Base-by-base conservation (phyloP, 2,888 invertebrate genomes). In the Drosophila histrio region DNA sequence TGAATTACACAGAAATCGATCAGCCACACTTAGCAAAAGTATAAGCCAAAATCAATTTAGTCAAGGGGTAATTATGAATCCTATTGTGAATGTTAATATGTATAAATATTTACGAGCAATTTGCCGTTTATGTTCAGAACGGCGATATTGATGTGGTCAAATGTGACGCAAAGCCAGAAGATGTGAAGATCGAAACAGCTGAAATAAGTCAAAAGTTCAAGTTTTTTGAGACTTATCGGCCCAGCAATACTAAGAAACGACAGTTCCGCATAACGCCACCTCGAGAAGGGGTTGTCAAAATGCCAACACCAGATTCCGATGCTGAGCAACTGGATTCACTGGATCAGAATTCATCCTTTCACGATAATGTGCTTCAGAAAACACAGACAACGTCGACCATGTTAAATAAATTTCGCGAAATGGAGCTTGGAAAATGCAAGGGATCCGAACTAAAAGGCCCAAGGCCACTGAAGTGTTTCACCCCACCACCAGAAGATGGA, bases 191-290 rank as follows among this genome's bases (percentile, higher is more conserved):
- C 60, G 94, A 95, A 92, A 96, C 97, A 0, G 95, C 96, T 0
- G 97, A 97, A 91, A 95, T 97, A 79, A 95, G 96, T 58, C 95
- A 96, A 90, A 94, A 96, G 86, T 98, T 97, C 93, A 96, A 96
- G 92, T 97, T 97, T 93, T 97, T 97, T 92, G 97, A 97, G 93
- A 95, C 95, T 0, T 97, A 96, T 93, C 94, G 94, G 88, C 96
- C 96, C 49, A 61, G 56, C 2, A 95, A 95, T 78, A 94, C 94
- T 80, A 92, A 93, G 21, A 90, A 82, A 22, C 95, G 95, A 91
- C 93, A 94, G 91, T 97, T 97, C 93, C 94, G 97, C 81, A 97
- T 97, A 92, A 97, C 97, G 34, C 97, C 97, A 67, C 97, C 97
- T 1, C 93, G 97, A 74, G 97, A 97, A 83, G 94, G 95, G 72